Base-by-base conservation (phyloP, 1,140 invertebrate genomes). In the Varroa destructor region DNA sequence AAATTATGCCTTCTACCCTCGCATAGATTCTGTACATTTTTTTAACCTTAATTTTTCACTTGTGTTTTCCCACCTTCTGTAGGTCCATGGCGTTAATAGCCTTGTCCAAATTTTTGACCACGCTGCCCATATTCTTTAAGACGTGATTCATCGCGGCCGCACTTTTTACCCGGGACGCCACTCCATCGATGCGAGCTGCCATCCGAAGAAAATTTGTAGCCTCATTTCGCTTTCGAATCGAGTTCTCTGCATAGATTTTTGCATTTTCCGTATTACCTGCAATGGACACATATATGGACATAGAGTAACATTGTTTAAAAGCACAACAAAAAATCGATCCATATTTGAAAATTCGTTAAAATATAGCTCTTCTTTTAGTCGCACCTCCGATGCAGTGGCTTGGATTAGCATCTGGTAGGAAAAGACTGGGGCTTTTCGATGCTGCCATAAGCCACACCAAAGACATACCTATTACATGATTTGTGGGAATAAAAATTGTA, bases 51-150 rank as follows among this genome's bases (percentile, higher is more conserved):
- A 75, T 75, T 73, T 37, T 51, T 51, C 46, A 8, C 46, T 51
- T 51, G 4, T 51, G 8, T 3, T 51, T 8, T 77, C 73, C 70
- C 75, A 81, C 83, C 77, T 99, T 97, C 82, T 99, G 96, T 55
- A 99, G 81, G 82, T 99, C 99, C 95, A 99, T 98, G 42, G 93
- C 96, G 78, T 95, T 96, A 95, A 99, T 98, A 6, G 97, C 96
- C 54, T 92, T 90, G 82, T 99, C 96, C 93, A 99, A 98, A 12
- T 94, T 92, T 80, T 96, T 96, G 0, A 98, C 94, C 1, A 99
- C 96, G 74, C 93, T 92, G 55, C 88, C 87, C 89, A 91, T 90
- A 1, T 87, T 89, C 74, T 87, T 86, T 73, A 87, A 88, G 3
- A 89, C 87, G 83, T 85, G 75, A 80, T 91, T 86, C 6, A 90